Evolutionary conservation across 2,888 invertebrate species (phyloP), one percentile per base, ranked within the genome.

Genomic region (Stomorhina lunata): DNA sequence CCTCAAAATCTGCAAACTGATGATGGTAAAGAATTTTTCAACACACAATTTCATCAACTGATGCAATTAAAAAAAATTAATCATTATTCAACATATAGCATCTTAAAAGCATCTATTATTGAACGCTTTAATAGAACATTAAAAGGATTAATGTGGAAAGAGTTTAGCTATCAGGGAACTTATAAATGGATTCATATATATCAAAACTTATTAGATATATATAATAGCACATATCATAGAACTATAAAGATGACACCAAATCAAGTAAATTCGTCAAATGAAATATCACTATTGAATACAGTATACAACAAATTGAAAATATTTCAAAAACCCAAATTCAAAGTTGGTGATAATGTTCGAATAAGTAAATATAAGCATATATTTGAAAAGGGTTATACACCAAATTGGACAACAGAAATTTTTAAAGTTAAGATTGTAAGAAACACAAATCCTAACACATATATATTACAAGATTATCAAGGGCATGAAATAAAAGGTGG

Each of bases 371-470:
- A 81, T 48, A 81, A 84, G 50, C 75, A 84, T 83, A 12, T 69
- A 37, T 84, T 82, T 72, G 80, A 77, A 71, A 84, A 81, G 69
- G 86, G 87, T 2, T 88, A 86, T 81, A 87, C 87, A 43, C 86
- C 87, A 1, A 86, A 87, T 73, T 88, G 88, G 87, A 86, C 87
- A n/a, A 86, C 85, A 10, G 88, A n/a, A n/a, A n/a, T n/a, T n/a
- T n/a, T n/a, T n/a, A n/a, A n/a, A n/a, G n/a, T n/a, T n/a, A n/a
- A n/a, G n/a, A n/a, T n/a, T n/a, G n/a, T n/a, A n/a, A n/a, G n/a
- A n/a, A n/a, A n/a, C n/a, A n/a, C n/a, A n/a, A n/a, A n/a, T n/a
- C n/a, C n/a, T n/a, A n/a, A n/a, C n/a, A n/a, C n/a, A n/a, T n/a
- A n/a, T n/a, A n/a, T n/a, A n/a, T n/a, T n/a, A n/a, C n/a, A n/a